These are phyloP conservation scores for Myripristis jacobus DNA, from an alignment of 2,797 vertebrate genomes.

Conservation along the genomic window DNA sequence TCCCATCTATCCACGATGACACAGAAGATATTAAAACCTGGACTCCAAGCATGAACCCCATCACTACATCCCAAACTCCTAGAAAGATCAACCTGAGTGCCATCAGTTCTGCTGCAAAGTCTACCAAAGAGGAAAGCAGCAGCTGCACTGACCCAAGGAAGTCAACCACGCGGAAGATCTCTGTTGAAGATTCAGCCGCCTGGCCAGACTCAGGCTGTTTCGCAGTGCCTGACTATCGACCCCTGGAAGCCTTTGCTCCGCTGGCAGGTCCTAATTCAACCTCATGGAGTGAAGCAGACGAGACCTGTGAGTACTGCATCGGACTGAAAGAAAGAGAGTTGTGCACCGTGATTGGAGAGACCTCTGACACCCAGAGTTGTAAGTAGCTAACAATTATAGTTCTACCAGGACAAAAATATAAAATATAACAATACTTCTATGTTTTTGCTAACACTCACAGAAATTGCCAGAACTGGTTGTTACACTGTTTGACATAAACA, in stretches of 20 bases:
- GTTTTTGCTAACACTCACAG: too few relatives aligned
- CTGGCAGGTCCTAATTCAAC: conserved; percentile 1
- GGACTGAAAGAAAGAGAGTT: conserved; percentile 58
- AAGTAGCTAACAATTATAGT: conserved; percentile 12
- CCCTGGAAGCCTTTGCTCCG: conserved; percentile 49
- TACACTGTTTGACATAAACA: too few relatives aligned
- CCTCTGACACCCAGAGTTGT: conserved; percentile 17
- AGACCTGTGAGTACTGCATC: conserved; percentile 61
- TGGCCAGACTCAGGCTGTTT: not conserved
- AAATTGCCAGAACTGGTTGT: too few relatives aligned
- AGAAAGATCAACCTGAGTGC: not conserved
- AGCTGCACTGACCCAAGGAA: not conserved
- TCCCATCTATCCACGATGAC: conserved; percentile 27
- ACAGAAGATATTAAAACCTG: conserved; percentile 6
- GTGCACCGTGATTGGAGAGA: conserved; percentile 48
- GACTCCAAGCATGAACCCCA: not conserved
- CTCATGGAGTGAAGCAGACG: conserved; percentile 38
- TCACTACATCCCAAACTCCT: not conserved
- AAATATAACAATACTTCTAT: too few relatives aligned
- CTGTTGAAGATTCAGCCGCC: not conserved
- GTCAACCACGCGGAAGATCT: not conserved
- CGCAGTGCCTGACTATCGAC: conserved; percentile 41
- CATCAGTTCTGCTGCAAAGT: not conserved
- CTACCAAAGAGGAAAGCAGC: too few relatives aligned
- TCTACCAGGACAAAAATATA: too few relatives aligned